Conservation (phyloP, 2,797 vertebrate species). For the Characodon lateralis region DNA sequence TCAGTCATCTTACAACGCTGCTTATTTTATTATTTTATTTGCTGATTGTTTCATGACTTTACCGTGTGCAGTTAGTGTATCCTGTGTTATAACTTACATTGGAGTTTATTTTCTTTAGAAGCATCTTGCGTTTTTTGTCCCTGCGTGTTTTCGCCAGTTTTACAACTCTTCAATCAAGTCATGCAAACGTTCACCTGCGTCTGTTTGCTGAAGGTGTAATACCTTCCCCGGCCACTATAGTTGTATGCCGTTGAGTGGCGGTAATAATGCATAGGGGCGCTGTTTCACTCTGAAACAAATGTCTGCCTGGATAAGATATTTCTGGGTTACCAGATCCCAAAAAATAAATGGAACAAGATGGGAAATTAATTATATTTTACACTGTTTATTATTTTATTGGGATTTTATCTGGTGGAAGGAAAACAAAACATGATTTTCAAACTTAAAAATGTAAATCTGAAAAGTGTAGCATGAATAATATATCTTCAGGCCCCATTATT, state of each 20-base stretch:
- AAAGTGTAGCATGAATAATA: background rate
- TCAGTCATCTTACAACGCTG: background rate
- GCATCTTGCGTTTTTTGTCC: background rate
- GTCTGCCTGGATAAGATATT: background rate
- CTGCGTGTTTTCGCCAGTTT: no score
- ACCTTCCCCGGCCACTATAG: background rate
- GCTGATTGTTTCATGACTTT: background rate
- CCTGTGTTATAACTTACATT: background rate
- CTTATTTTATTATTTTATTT: background rate
- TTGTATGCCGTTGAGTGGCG: no score
- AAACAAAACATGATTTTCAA: background rate
- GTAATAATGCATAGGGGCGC: slow-evolving; percentile 13
- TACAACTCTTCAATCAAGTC: background rate
- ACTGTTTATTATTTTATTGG: background rate
- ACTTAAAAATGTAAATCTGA: background rate
- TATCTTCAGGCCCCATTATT: background rate
- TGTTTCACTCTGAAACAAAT: slow-evolving; percentile 6
- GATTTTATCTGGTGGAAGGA: background rate
- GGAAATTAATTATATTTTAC: background rate
- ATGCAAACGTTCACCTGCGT: background rate
- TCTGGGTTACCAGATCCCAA: background rate
- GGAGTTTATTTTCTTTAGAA: background rate
- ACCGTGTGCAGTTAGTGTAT: background rate
- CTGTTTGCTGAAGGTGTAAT: background rate
- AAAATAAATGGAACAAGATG: background rate